These are phyloP conservation scores for Pedetes capensis DNA, from an alignment of 2,113 vertebrate species.

Conservation along the genomic window DNA sequence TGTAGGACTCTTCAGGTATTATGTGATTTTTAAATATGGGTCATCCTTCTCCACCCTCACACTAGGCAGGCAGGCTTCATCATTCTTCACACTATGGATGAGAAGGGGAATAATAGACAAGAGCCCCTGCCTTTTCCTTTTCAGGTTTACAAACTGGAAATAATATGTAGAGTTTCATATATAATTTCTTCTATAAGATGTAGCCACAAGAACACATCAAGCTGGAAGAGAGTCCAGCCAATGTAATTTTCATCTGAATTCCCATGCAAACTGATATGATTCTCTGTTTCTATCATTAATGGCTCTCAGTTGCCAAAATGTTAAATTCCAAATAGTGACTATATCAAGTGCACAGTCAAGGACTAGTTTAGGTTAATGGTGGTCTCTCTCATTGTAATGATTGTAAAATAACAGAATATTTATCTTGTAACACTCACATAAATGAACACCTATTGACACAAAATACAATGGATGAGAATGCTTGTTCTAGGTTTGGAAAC, in stretches of 20 bases:
- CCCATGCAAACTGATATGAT: too few relatives aligned
- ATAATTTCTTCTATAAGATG: too few relatives aligned
- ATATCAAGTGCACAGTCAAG: too few relatives aligned
- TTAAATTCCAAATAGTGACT: not conserved
- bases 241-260: not conserved
- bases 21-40: not conserved
- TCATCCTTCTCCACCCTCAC: not conserved
- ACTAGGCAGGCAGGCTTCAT: too few relatives aligned
- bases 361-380: not conserved
- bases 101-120: rapidly evolving
- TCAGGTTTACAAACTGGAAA: not conserved
- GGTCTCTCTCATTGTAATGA: not conserved
- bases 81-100: not conserved
- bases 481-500: too few relatives aligned
- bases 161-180: not conserved
- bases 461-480: too few relatives aligned
- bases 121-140: not conserved
- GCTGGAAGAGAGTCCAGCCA: not conserved
- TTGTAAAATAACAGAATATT: not conserved
- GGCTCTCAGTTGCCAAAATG: not conserved
- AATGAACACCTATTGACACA: too few relatives aligned
- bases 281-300: not conserved
- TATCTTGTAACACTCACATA: too few relatives aligned
- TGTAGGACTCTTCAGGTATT: not conserved
- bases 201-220: not conserved